Percentiles rank a stretch among this genome's conserved stretches.
Conservation (phyloP, 2,113 vertebrate species). For the Nycticebus coucang region DNA sequence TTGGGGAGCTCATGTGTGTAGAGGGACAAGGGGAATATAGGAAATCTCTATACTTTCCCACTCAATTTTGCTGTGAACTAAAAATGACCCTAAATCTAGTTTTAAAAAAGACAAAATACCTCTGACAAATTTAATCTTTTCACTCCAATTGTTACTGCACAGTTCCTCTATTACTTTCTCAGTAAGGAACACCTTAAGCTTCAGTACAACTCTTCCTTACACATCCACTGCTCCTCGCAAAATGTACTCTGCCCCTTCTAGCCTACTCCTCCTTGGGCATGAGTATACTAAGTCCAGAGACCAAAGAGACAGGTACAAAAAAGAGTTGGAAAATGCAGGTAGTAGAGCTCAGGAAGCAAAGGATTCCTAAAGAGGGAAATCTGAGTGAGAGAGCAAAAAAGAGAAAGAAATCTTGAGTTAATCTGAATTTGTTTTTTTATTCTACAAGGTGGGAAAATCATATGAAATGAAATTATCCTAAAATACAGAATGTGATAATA, state of each 20-base stretch:
- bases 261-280: background rate
- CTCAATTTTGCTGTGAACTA: background rate
- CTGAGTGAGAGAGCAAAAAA: background rate
- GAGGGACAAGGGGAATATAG: rapidly evolving
- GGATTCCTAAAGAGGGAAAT: background rate
- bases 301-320: background rate
- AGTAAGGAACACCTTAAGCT: background rate
- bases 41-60: background rate
- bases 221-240: background rate
- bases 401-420: background rate
- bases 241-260: too few species aligned
- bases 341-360: background rate
- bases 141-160: background rate
- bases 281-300: background rate
- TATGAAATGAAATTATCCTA: background rate
- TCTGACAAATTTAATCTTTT: background rate
- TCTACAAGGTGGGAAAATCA: background rate
- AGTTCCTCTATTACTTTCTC: background rate
- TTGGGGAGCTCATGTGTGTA: background rate
- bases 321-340: background rate
- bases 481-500: background rate
- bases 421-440: background rate
- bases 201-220: background rate
- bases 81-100: background rate
- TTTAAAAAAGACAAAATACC: background rate